A percentile compares a stretch with the other conserved stretches of the same genome.
Evolutionary conservation across 1,140 invertebrate species (phyloP).

Genomic region (Trichonephila clavata): DNA sequence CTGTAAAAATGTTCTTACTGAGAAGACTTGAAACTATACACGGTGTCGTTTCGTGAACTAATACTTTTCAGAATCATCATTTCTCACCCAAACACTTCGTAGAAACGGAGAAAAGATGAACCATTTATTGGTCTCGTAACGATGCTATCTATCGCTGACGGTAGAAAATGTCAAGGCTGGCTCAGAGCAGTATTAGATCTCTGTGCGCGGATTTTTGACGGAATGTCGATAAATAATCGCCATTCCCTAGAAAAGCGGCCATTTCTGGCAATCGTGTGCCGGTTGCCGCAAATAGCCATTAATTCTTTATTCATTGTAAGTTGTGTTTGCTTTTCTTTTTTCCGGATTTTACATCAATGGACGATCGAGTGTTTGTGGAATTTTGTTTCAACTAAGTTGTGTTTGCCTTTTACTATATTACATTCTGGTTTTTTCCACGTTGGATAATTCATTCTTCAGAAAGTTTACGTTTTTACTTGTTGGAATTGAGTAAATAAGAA

Average conservation of each 20-base stretch:
- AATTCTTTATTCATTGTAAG: conserved; percentile 7
- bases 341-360: neutral
- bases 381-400: neutral
- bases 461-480: no score
- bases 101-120: neutral
- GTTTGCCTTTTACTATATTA: no score
- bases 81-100: conserved; percentile 1
- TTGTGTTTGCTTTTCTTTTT: neutral
- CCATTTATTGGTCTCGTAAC: conserved; percentile 25
- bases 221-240: neutral
- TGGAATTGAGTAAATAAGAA: no score
- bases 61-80: conserved; percentile 22
- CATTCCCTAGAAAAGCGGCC: neutral
- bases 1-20: neutral
- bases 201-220: neutral
- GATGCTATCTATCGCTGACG: neutral
- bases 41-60: neutral
- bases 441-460: no score
- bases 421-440: no score
- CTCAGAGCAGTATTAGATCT: neutral
- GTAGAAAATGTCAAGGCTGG: conserved; percentile 37
- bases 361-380: neutral
- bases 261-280: neutral
- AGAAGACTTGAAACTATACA: neutral
- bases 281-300: neutral